Conservation (phyloP, 2,113 vertebrate species). For the Rutilus rutilus region DNA sequence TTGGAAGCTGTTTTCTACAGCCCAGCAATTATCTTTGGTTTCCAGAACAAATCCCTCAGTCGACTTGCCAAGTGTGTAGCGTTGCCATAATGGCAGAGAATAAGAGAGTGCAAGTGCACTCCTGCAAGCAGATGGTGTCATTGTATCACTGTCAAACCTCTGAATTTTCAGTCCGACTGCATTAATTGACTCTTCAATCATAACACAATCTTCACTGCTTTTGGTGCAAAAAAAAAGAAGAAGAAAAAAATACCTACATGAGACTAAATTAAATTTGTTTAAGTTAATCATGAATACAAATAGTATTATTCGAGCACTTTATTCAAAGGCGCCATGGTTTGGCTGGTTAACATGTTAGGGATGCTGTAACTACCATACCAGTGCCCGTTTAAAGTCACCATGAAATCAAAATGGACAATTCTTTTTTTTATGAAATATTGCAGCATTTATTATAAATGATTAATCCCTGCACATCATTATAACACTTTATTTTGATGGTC, state of each 20-base stretch:
- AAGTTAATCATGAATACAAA: background rate
- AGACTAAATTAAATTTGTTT: background rate
- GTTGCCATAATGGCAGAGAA: slow-evolving; percentile 57
- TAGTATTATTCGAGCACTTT: background rate
- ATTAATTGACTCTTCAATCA: slow-evolving; percentile 61
- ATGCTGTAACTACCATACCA: background rate
- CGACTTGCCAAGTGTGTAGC: slow-evolving; percentile 47
- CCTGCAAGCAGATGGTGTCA: slow-evolving; percentile 71
- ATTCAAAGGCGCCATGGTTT: background rate
- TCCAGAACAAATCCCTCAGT: slow-evolving; percentile 54
- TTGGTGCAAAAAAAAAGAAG: background rate
- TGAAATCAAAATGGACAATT: no score
- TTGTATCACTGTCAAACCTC: slow-evolving; percentile 64
- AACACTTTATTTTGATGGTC: no score
- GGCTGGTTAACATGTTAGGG: background rate
- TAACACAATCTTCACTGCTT: slow-evolving; percentile 19
- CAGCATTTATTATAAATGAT: no score
- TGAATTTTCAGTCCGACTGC: slow-evolving; percentile 54
- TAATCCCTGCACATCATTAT: no score
- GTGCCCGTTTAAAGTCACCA: no score
- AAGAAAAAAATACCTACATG: background rate
- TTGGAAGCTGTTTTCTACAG: slow-evolving; percentile 26
- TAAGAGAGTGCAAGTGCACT: slow-evolving; percentile 53
- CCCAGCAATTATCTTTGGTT: slow-evolving; percentile 49
- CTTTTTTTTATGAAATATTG: no score